A percentile compares a stretch with the other conserved stretches of the same genome.
phyloP scores from a whole-genome alignment of 2,797 vertebrate species.

The Coccyzus lansbergi region DNA sequence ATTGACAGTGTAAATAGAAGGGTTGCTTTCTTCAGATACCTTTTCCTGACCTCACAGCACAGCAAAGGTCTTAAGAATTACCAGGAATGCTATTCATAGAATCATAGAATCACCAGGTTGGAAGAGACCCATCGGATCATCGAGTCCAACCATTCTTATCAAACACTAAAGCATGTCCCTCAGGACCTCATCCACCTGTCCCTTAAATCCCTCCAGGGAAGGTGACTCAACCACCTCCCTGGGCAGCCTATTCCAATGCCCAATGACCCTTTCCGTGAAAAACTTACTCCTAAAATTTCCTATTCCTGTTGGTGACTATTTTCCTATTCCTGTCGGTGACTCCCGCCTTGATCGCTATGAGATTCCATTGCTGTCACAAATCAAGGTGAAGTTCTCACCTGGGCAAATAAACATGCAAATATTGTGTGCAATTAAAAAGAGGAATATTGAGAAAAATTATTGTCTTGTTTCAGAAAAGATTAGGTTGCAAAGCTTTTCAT shows the following conservation, averaged over 20 bases:
- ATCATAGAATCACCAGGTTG: no score
- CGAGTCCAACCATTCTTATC: no score
- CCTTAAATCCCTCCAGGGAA: no score
- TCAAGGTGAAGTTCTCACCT: conserved; percentile 6
- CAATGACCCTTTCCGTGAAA: no score
- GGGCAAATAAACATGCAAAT: neutral
- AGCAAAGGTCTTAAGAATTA: conserved; percentile 1
- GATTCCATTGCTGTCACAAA: conserved; percentile 14
- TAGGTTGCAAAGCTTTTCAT: neutral
- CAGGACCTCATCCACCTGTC: no score
- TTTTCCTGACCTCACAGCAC: neutral
- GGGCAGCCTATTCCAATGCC: no score
- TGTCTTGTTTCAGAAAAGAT: neutral
- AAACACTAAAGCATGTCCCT: no score
- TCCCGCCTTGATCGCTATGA: conserved; percentile 15
- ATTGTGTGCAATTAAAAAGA: neutral
- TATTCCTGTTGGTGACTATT: no score
- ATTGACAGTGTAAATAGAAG: neutral
- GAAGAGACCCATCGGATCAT: no score
- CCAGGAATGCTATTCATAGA: neutral
- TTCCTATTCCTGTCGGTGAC: conserved; percentile 16
- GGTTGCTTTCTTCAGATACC: neutral
- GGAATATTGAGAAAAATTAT: neutral
- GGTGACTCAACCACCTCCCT: no score
- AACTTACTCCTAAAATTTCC: no score